Percentiles rank a stretch among this genome's conserved stretches.
Conservation (phyloP, 2,113 vertebrate species). For the Genyomyrus donnyi region DNA sequence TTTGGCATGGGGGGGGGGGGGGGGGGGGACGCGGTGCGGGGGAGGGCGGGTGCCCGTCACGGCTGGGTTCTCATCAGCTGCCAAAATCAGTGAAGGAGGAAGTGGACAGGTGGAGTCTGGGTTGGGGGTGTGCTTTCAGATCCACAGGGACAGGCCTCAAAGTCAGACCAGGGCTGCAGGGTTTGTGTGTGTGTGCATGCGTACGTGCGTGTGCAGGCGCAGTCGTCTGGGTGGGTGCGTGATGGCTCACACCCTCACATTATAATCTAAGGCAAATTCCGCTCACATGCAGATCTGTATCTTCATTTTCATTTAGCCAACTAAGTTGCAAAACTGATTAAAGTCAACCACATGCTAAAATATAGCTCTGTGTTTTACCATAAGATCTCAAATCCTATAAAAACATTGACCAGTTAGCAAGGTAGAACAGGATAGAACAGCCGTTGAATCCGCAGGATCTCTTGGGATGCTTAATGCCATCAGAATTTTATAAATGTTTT, state of each 20-base stretch:
- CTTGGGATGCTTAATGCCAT: neutral
- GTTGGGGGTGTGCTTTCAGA: slow-evolving; percentile 6
- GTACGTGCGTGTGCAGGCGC: too few relatives aligned
- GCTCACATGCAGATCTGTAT: neutral
- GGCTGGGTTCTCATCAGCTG: slow-evolving; percentile 11
- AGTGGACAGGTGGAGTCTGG: slow-evolving; percentile 17
- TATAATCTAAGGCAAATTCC: neutral
- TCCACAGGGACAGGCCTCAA: neutral
- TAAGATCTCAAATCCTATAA: neutral
- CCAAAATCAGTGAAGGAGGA: slow-evolving; percentile 16
- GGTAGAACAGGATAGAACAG: neutral
- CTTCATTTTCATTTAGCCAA: neutral
- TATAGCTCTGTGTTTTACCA: neutral
- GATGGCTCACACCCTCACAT: neutral
- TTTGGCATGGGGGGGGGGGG: neutral
- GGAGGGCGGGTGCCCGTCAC: neutral
- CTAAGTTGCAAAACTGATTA: neutral
- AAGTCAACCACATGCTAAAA: neutral
- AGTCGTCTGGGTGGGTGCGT: neutral
- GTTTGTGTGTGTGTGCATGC: neutral
- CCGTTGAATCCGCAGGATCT: neutral
- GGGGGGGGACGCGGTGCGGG: neutral
- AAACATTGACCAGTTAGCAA: neutral
- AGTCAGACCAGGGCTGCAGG: slow-evolving; percentile 3
- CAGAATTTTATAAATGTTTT: neutral